Base-by-base conservation (phyloP, 2,113 vertebrate species). In the Axis porcinus region DNA sequence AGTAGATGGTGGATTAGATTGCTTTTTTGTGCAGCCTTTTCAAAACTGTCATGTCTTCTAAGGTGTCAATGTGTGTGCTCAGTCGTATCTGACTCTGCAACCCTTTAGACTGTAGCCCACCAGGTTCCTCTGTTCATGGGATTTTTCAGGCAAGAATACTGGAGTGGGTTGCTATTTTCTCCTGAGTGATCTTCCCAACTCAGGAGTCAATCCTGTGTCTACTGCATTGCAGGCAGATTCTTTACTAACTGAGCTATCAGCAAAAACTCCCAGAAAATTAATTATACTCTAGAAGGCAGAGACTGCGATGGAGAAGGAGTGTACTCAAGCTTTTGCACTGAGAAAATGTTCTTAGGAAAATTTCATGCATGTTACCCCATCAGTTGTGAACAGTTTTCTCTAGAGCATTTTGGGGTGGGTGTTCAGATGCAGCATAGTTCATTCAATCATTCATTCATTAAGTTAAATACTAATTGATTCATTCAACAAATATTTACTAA, bases 11-110 rank as follows among this genome's bases (percentile, higher is more conserved):
- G 27, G 9, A 60, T 45, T 28, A 11, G 40, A 78, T 23, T 89
- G 15, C 0, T 67, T 43, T 58, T 10, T 58, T 62, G 33, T 16
- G 14, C n/a, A 25, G 5, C 0, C 2, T 45, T 78, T 78, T 78
- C 6, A 16, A 78, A 78, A 47, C 36, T 43, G 21, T 14, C 23
- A 7, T 25, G 36, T 6, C 70, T 7, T 76, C 36, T 76, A 43
- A 25, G 7, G 36, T 76, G 23, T 43, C 25, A 43, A 25, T 0
- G 0, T 43, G 36, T 0, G 0, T 76, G 36, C 36, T 76, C 70
- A 27, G 70, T 43, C 6, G 1, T 76, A 27, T 27, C 70, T 27
- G 36, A 43, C 36, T 76, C 70, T 7, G 12, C 8, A 40, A 76
- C 70, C 5, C 36, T 76, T 43, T 43, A 76, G 36, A 43, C 12